Conservation (phyloP, 1,140 invertebrate species). For the Pantala flavescens region DNA sequence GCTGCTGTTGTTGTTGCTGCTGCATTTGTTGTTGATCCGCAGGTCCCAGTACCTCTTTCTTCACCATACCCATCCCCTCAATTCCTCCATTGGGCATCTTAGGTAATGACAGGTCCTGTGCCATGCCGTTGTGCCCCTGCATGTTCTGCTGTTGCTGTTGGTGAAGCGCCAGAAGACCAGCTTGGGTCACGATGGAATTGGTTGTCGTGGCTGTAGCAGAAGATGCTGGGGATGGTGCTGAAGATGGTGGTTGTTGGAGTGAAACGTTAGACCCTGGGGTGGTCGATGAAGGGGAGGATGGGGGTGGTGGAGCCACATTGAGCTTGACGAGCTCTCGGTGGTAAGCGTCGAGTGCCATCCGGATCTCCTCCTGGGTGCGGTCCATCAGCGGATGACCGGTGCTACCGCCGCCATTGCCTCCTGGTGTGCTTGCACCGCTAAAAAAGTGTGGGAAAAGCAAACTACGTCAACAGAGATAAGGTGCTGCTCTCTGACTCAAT, state of each 20-base stretch:
- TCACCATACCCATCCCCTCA: conserved; percentile 40
- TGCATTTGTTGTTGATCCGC: background rate
- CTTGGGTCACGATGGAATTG: background rate
- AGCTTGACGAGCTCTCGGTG: conserved; percentile 82
- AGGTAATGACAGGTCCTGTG: conserved; percentile 76
- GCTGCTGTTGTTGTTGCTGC: conserved; percentile 3
- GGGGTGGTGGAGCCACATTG: conserved; percentile 49
- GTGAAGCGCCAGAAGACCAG: conserved; percentile 55
- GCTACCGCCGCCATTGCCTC: conserved; percentile 24
- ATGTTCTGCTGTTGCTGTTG: conserved; percentile 42
- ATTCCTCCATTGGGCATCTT: conserved; percentile 35
- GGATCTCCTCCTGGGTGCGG: conserved; percentile 71
- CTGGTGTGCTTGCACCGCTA: conserved; percentile 39
- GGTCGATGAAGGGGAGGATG: conserved; percentile 39
- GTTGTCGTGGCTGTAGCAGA: conserved; percentile 12
- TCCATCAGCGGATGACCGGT: conserved; percentile 50
- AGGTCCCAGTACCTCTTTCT: conserved; percentile 34
- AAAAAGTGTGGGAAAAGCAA: conserved; percentile 73
- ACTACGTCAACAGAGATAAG: conserved; percentile 44
- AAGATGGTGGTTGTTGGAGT: background rate
- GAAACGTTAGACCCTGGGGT: background rate
- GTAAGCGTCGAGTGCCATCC: conserved; percentile 82
- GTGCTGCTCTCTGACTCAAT: conserved; percentile 47
- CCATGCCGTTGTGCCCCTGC: conserved; percentile 40
- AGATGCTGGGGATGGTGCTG: conserved; percentile 43